Evolutionary conservation across 2,888 invertebrate genomes (phyloP).

Genomic region (Falcaria lacertinaria): DNA sequence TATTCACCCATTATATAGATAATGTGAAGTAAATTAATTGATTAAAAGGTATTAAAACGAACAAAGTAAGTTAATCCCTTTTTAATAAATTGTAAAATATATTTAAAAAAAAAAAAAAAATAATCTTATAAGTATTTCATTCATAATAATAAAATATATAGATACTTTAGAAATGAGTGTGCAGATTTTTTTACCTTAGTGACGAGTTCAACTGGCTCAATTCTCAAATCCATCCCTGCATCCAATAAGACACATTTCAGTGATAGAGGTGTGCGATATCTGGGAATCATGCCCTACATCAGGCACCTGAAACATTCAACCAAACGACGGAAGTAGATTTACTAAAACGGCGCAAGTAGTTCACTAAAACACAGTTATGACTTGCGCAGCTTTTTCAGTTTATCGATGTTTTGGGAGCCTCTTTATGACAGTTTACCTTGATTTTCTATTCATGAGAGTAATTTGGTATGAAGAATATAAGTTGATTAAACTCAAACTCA

Average conservation of each 20-base stretch:
- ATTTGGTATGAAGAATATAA: not conserved
- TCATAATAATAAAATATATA: too few relatives aligned
- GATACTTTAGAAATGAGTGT: too few relatives aligned
- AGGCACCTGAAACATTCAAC: conserved; percentile 47
- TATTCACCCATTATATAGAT: too few relatives aligned
- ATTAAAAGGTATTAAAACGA: too few relatives aligned
- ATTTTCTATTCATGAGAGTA: conserved; percentile 1
- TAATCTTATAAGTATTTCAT: too few relatives aligned
- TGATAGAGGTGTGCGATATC: conserved; percentile 36
- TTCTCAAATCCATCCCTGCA: conserved; percentile 34
- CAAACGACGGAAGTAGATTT: conserved; percentile 34
- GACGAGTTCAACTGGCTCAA: too few relatives aligned
- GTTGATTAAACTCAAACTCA: too few relatives aligned
- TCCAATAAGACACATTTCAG: conserved; percentile 43
- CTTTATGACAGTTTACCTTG: conserved; percentile 5
- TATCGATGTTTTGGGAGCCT: conserved; percentile 7
- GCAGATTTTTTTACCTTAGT: not conserved
- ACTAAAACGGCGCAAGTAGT: conserved; percentile 8
- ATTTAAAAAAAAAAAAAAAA: too few relatives aligned
- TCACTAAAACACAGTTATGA: conserved; percentile 51
- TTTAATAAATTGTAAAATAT: too few relatives aligned
- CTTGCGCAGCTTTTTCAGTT: conserved; percentile 29
- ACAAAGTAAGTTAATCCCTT: too few relatives aligned
- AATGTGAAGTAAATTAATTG: too few relatives aligned
- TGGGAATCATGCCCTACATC: conserved; percentile 22